Evolutionary conservation across 2,888 invertebrate species (phyloP).

Genomic region (Hoplodrina blanda): DNA sequence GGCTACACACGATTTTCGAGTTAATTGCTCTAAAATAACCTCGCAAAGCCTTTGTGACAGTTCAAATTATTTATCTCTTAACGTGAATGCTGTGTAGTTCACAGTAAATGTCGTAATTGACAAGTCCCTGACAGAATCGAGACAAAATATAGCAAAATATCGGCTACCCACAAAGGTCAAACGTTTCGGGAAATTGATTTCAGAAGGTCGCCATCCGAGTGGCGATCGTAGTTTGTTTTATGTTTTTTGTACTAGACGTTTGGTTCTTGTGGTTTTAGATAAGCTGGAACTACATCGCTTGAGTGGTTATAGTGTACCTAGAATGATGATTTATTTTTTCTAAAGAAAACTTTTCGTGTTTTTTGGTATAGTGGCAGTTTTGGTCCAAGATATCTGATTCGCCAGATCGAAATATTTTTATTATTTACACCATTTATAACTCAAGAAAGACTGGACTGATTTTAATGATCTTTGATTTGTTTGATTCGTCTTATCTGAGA

Average conservation of each 20-base stretch:
- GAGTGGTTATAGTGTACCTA: conserved; percentile 19
- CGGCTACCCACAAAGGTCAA: conserved; percentile 36
- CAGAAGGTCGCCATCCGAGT: conserved; percentile 33
- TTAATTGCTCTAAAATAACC: neutral
- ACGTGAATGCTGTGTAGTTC: neutral
- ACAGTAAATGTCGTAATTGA: conserved; percentile 12
- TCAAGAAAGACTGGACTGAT: too few relatives aligned
- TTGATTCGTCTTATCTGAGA: too few relatives aligned
- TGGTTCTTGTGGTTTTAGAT: conserved; percentile 15
- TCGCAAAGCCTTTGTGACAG: neutral
- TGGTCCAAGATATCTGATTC: too few relatives aligned
- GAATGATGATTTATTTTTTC: neutral
- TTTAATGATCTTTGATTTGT: too few relatives aligned
- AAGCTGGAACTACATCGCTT: conserved; percentile 8
- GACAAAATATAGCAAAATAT: conserved; percentile 22
- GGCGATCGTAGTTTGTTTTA: conserved; percentile 36
- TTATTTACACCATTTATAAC: too few relatives aligned
- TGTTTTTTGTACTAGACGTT: conserved; percentile 24
- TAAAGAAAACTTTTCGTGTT: neutral
- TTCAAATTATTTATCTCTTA: neutral
- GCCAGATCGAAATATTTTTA: too few relatives aligned
- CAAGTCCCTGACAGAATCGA: neutral
- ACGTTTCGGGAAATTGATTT: conserved; percentile 58
- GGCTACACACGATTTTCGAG: neutral
- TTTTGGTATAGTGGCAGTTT: too few relatives aligned